Evolutionary conservation across 2,113 vertebrate species (phyloP), one percentile per base, ranked within the genome.

Genomic region (Corythaixoides concolor): DNA sequence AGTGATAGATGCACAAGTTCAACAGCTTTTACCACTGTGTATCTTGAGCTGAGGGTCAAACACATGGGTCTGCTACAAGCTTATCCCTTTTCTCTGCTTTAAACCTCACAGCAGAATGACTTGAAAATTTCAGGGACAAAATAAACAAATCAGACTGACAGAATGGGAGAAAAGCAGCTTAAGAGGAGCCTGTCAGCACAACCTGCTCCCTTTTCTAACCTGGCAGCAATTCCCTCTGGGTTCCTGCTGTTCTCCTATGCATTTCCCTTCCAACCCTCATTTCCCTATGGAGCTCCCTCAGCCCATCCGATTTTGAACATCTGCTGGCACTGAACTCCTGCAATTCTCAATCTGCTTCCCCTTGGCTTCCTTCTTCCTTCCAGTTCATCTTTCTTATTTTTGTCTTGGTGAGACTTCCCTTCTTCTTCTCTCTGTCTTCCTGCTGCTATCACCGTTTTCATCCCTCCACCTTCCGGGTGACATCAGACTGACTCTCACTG

Each of bases 311-410:
- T 87, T 91, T 68, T 56, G 84, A 96, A 96, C 94, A 97, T 96
- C 96, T 97, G 95, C 74, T 96, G 94, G 96, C 91, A 93, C 94
- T 94, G 95, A 97, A 97, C 95, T 96, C 91, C 93, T 89, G 94
- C 67, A 93, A 88, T 85, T 96, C 93, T 91, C 96, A 97, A 94
- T 95, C 96, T 97, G 96, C 76, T 96, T 95, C 91, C 89, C 84
- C 45, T 95, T 96, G 96, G 89, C 81, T 96, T 96, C 89, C 89
- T 88, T 91, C 78, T 97, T 96, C 89, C 87, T 96, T 96, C 89
- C 93, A 95, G 91, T 94, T 97, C 70, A 89, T 96, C 93, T 89
- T 94, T 81, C 92, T 96, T 96, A 96, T 95, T 96, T 96, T 96
- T 93, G 77, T 89, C 93, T 93, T 85, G 58, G 74, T 94, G 77